Evolutionary conservation across 2,888 invertebrate genomes (phyloP), one percentile per base, ranked within the genome.

Genomic region (Campoletis raptor): DNA sequence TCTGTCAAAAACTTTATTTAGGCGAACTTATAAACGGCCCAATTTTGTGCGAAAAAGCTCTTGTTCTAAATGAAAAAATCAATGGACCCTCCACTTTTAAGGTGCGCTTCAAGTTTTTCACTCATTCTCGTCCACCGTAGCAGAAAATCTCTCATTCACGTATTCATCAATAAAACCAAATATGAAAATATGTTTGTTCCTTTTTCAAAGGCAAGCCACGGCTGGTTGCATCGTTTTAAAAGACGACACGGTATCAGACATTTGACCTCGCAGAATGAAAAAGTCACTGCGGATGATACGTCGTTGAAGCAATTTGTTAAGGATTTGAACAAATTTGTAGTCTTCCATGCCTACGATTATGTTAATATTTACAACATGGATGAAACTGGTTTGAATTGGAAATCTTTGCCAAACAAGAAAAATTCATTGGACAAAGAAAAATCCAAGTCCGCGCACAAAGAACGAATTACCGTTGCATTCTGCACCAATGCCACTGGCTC

Each of bases 141-240:
- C 12, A 21, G 12, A 69, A 42, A 69, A 42, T 1, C n/a, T 9
- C 21, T 42, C 21, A 3, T 72, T 72, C 30, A 30, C 3, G 6
- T 1, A 15, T n/a, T 54, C 9, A 15, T 18, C 9, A 8, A 40
- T 15, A 37, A 0, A 67, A 67, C 8, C n/a, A 21, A 18, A n/a
- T 37, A 9, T 48, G 24, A 70, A 15, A 15, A 15, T 24, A 4
- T 15, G 24, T 18, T 67, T 6, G n/a, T 21, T 45, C 40, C 30
- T 2, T 52, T 73, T 54, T 21, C 37, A 30, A 24, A 80, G 80
- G 80, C 80, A 9, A 72, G 80, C 61, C 52, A 80, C 9, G 80
- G 80, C 30, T 80, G 80, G 80, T 36, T 80, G 36, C 37, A 73
- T 73, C 54, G 73, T 40, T 73, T 73, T 15, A 73, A 73, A 57